These are phyloP conservation scores for Petrocephalus zakoni DNA, from an alignment of 2,113 vertebrate genomes.

Conservation along the genomic window DNA sequence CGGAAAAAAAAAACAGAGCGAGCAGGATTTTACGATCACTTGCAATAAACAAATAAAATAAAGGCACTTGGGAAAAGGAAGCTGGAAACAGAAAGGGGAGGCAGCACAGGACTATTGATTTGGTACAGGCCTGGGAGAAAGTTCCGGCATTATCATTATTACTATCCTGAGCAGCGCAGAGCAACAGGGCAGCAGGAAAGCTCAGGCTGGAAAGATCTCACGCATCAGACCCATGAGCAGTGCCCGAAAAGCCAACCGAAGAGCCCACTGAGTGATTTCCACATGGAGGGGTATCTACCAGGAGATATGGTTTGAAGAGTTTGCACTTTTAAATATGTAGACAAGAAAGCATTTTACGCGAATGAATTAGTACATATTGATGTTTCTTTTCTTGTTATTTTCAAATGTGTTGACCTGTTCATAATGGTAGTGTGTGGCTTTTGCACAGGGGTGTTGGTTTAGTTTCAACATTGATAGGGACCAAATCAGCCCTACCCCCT, in stretches of 20 bases:
- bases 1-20: conserved; percentile 11
- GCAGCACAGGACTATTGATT: conserved; percentile 32
- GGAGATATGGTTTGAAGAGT: background rate
- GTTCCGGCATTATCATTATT: conserved; percentile 26
- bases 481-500: too few relatives aligned
- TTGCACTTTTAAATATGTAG: background rate
- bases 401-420: background rate
- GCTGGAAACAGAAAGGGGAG: conserved; percentile 24
- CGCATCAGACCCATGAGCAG: background rate
- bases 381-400: background rate
- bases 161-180: conserved; percentile 20
- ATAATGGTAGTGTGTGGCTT: background rate
- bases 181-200: conserved; percentile 16
- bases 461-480: too few relatives aligned
- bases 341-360: background rate
- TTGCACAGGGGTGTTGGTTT: too few relatives aligned
- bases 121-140: conserved; percentile 24
- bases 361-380: background rate
- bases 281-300: too few relatives aligned
- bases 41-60: conserved; percentile 25
- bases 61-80: conserved; percentile 10
- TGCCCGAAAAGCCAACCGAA: background rate
- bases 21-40: conserved; percentile 34
- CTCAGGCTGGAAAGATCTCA: conserved; percentile 5
- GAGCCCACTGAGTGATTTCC: background rate